Base-by-base conservation (phyloP, 2,888 invertebrate genomes). In the Anarsia innoxiella region DNA sequence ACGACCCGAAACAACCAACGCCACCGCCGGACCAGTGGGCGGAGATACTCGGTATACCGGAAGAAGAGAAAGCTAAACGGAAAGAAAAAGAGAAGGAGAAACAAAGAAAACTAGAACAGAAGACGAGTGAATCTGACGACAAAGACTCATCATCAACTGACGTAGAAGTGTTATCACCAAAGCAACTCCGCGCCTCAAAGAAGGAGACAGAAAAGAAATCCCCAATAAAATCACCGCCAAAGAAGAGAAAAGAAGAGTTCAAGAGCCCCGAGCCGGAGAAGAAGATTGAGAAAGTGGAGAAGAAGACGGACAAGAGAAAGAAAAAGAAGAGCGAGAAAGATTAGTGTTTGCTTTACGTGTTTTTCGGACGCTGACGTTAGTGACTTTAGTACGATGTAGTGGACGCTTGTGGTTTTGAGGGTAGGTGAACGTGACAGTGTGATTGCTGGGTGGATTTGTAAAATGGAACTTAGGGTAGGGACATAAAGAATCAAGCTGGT, bases 21-120 rank as follows among this genome's bases (percentile, higher is more conserved):
- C 83, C 83, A 0, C 83, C 83, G 0, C 83, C 79, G 0, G 83
- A 84, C 59, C 78, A 80, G 43, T 82, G 83, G 83, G 80, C 83
- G 2, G 83, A 83, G 23, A 84, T 84, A 6, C 70, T 84, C 14
- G 83, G 82, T 46, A 79, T 84, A 1, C 82, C 83, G 0, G 77
- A 71, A 19, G 66, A 76, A n/a, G 64, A 25, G 8, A 9, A 4
- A 4, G 25, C 5, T 9, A n/a, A 25, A 25, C 8, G 25, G 3
- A 25, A 19, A 19, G 19, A 19, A 5, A 19, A 19, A 8, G n/a
- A 29, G 23, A 23, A 27, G 13, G 15, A 41, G 16, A 41, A 4
- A 59, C 37, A 31, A 39, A 16, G 35, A 46, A 35, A 40, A 37
- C 43, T 3, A 19, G 19, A 19, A 19, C 4, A 19, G 8, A 8